These are phyloP conservation scores for Aradophagus sp. DNA, from an alignment of 1,140 invertebrate species.

Conservation along the genomic window DNA sequence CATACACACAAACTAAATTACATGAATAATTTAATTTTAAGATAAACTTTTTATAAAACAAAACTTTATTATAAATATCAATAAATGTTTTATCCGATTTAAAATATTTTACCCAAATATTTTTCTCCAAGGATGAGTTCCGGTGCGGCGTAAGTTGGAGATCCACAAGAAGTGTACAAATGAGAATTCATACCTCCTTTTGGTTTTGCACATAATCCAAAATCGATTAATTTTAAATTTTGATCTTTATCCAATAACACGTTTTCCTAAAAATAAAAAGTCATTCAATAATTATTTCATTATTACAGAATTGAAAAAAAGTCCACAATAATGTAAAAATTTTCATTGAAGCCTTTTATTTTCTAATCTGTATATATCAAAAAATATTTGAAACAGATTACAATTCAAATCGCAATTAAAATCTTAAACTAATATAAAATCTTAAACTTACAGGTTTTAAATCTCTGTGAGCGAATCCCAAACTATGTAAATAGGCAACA, in stretches of 20 bases:
- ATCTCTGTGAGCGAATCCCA: slow-evolving; percentile 87
- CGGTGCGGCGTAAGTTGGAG: slow-evolving; percentile 85
- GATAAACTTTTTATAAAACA: no score
- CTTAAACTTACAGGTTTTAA: slow-evolving; percentile 84
- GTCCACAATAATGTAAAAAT: neutral
- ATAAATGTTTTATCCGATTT: no score
- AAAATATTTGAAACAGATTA: no score
- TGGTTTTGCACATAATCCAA: slow-evolving; percentile 91
- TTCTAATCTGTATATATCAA: no score
- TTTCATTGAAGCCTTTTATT: no score
- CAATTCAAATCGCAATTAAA: no score
- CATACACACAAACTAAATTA: no score
- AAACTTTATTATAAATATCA: no score
- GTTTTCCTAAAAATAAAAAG: slow-evolving; percentile 80
- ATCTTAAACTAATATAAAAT: no score
- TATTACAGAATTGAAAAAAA: no score
- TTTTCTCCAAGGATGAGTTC: slow-evolving; percentile 76
- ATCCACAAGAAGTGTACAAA: slow-evolving; percentile 87
- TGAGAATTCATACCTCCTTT: slow-evolving; percentile 80
- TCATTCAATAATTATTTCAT: neutral
- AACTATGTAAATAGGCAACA: slow-evolving; percentile 84
- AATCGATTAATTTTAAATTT: slow-evolving; percentile 91
- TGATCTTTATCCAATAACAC: slow-evolving; percentile 86
- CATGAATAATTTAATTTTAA: no score
- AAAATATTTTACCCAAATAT: slow-evolving; percentile 73